A percentile compares a stretch with the other conserved stretches of the same genome.
phyloP scores from a whole-genome alignment of 64 coral and sea anemone species.

The Porites lutea region DNA sequence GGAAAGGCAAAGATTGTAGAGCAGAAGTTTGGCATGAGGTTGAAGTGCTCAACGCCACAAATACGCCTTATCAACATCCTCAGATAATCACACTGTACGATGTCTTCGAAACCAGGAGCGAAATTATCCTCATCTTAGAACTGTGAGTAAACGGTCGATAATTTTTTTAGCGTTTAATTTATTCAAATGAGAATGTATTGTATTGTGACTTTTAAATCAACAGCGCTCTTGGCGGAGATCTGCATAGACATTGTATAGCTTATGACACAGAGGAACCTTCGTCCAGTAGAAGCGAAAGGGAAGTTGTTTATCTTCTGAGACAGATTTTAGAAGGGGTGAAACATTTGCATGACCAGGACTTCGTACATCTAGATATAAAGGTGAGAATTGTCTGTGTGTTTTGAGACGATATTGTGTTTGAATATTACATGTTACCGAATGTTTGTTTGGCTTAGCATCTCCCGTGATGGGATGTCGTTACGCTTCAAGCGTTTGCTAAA shows the following conservation, averaged over 20 bases:
- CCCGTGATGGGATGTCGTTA: slow-evolving; percentile 29
- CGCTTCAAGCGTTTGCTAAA: slow-evolving; percentile 30
- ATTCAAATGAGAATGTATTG: slow-evolving; percentile 38
- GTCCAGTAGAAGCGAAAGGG: slow-evolving; percentile 87
- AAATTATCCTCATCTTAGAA: slow-evolving; percentile 93
- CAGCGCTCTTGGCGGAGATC: slow-evolving; percentile 93
- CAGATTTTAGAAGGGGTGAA: slow-evolving; percentile 92
- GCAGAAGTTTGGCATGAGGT: slow-evolving; percentile 96
- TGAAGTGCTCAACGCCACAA: slow-evolving; percentile 80
- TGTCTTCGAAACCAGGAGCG: slow-evolving; percentile 91
- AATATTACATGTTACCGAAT: slow-evolving; percentile 46
- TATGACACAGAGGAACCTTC: slow-evolving; percentile 86
- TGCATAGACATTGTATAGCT: slow-evolving; percentile 91
- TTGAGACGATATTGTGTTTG: slow-evolving; percentile 44
- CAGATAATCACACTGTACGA: slow-evolving; percentile 86
- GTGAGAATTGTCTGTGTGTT: slow-evolving; percentile 26
- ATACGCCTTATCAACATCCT: slow-evolving; percentile 77
- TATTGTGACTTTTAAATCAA: slow-evolving; percentile 65
- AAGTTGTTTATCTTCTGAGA: slow-evolving; percentile 87
- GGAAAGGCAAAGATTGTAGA: slow-evolving; percentile 94
- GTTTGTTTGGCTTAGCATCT: slow-evolving; percentile 26
- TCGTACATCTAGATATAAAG: slow-evolving; percentile 91
- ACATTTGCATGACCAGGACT: slow-evolving; percentile 83
- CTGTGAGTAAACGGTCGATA: slow-evolving; percentile 61
- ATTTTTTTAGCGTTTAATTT: slow-evolving; percentile 40